A percentile compares a stretch with the other conserved stretches of the same genome.
Conservation (phyloP, 2,888 invertebrate genomes). For the Chrysopilus asiliformis region DNA sequence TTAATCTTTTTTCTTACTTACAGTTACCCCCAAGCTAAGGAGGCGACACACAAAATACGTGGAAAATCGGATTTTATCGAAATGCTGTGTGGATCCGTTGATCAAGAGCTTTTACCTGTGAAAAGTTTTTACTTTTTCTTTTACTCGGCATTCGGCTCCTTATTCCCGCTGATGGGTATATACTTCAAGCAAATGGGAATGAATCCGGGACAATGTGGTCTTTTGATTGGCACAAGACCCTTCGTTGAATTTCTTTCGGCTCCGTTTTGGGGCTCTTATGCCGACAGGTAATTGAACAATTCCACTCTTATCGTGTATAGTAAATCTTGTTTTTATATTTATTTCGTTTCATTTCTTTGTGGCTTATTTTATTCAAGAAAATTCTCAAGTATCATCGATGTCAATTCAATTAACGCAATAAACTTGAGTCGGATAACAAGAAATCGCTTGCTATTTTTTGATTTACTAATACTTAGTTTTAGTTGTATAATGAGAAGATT, state of each 20-base stretch:
- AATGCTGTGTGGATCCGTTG: slow-evolving; percentile 67
- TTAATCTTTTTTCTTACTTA: slow-evolving; percentile 7
- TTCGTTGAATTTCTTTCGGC: slow-evolving; percentile 95
- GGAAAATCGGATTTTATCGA: slow-evolving; percentile 75
- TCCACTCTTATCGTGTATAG: no score
- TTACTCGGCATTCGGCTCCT: slow-evolving; percentile 95
- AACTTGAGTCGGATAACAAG: no score
- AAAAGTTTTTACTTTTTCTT: slow-evolving; percentile 99
- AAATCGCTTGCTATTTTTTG: no score
- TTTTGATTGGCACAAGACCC: slow-evolving; percentile 89
- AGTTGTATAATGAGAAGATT: no score
- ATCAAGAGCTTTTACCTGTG: slow-evolving; percentile 84
- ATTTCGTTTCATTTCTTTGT: no score
- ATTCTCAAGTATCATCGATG: no score
- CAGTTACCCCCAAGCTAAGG: slow-evolving; percentile 75
- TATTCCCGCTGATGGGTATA: slow-evolving; percentile 96
- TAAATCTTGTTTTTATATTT: neutral
- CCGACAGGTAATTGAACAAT: slow-evolving; percentile 50
- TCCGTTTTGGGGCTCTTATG: slow-evolving; percentile 95
- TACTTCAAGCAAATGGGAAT: slow-evolving; percentile 99
- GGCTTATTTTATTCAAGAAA: no score
- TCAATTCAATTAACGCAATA: no score
- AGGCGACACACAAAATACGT: slow-evolving; percentile 79
- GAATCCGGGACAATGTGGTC: slow-evolving; percentile 91
- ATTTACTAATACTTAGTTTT: no score